phyloP scores from a whole-genome alignment of 2,113 vertebrate species.

The Indicator indicator region DNA sequence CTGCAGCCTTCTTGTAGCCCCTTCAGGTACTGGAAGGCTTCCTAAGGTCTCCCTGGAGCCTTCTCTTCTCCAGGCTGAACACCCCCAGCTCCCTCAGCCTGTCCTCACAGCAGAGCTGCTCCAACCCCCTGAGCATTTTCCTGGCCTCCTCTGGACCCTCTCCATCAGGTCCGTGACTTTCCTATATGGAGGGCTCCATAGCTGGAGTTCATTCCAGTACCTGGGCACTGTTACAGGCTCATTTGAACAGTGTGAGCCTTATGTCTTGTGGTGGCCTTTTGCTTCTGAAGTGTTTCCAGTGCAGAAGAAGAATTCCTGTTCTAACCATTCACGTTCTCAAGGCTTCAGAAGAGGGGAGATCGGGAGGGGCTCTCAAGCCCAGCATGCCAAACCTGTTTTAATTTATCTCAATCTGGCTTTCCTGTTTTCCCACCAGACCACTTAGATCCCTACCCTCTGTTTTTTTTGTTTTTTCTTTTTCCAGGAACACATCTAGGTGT shows the following conservation, averaged over 20 bases:
- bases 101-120: no score
- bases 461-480: conserved; percentile 45
- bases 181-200: no score
- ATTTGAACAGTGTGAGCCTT: neutral
- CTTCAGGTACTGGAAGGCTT: no score
- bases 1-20: no score
- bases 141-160: no score
- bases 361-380: conserved; percentile 25
- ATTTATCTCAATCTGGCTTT: conserved; percentile 76
- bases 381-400: conserved; percentile 60
- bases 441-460: conserved; percentile 30
- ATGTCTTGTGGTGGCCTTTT: neutral
- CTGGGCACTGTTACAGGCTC: neutral
- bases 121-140: no score
- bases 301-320: conserved; percentile 4
- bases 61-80: no score
- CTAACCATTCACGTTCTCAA: neutral
- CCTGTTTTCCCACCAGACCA: conserved; percentile 68
- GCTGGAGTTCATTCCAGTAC: neutral
- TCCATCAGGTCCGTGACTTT: no score
- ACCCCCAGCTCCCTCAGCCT: no score
- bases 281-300: neutral
- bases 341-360: conserved; percentile 43
- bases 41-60: no score
- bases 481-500: conserved; percentile 80